Base-by-base conservation (phyloP, 2,888 invertebrate species). In the Acanthosepion esculentum region DNA sequence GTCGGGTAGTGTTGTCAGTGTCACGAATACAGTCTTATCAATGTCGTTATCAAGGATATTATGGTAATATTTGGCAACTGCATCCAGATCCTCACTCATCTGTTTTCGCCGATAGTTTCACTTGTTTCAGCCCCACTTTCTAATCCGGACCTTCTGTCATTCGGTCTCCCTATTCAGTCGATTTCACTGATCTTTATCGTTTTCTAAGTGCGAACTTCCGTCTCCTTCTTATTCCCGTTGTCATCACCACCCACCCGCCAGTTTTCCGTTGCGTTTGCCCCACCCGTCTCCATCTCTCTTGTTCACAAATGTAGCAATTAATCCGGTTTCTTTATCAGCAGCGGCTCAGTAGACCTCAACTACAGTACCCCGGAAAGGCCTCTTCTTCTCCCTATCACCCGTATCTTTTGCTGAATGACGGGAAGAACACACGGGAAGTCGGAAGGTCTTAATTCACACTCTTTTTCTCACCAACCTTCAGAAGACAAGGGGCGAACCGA, bases 191-290 rank as follows among this genome's bases (percentile, higher is more conserved):
- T 78, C 78, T 15, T 78, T 78, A 78, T 78, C 78, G 78, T 33
- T 78, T 78, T 78, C n/a, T n/a, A 78, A 78, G 78, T 78, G 78
- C 78, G 78, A 78, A 78, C 78, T 78, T 78, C 78, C 33, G 78
- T 33, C n/a, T 12, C 4, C 2, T 18, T 78, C n/a, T n/a, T 15
- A 78, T 78, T 78, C n/a, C 10, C n/a, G n/a, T 78, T 78, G n/a
- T 33, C 78, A 59, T 3, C n/a, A n/a, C 5, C n/a, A 78, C n/a
- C n/a, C 78, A n/a, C n/a, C n/a, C n/a, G n/a, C 15, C 29, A n/a
- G n/a, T 78, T 78, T 78, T n/a, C 78, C n/a, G 20, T 12, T n/a
- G 3, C 33, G 5, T n/a, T 23, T 10, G 0, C 78, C n/a, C n/a
- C 78, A 23, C 12, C n/a, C 78, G 3, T 3, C 78, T 15, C 20